Conservation (phyloP, 2,113 vertebrate genomes). For the Epinephelus moara region DNA sequence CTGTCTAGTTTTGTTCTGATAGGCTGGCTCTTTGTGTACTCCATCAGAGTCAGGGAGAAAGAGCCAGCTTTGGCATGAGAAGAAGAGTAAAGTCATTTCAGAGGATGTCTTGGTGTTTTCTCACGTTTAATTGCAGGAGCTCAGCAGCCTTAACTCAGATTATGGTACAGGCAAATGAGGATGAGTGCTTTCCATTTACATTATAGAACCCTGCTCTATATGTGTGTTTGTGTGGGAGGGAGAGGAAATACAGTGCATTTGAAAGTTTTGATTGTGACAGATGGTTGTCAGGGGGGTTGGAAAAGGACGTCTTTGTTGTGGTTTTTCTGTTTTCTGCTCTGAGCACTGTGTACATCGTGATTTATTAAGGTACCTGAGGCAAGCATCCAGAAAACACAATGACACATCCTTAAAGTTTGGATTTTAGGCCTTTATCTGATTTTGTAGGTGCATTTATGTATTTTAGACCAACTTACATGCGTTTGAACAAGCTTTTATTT, state of each 20-base stretch:
- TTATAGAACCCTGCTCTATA: slow-evolving; percentile 16
- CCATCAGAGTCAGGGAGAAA: slow-evolving; percentile 3
- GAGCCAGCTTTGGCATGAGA: neutral
- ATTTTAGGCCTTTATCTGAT: neutral
- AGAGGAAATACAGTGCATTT: neutral
- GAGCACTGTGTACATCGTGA: neutral
- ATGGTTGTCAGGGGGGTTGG: slow-evolving; percentile 6
- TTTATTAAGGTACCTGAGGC: neutral
- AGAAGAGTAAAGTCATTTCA: slow-evolving; percentile 28
- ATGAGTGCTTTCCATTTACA: slow-evolving; percentile 43
- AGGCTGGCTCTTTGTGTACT: slow-evolving; percentile 6
- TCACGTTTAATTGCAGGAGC: slow-evolving; percentile 47
- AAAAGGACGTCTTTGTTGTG: slow-evolving; percentile 13
- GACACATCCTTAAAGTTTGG: neutral
- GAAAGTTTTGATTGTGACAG: slow-evolving; percentile 3
- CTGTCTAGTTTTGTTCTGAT: slow-evolving; percentile 2
- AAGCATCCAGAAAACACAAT: neutral
- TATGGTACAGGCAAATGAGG: slow-evolving; percentile 28
- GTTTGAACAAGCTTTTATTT: neutral
- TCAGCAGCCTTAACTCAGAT: slow-evolving; percentile 52
- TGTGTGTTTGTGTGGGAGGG: slow-evolving; percentile 2
- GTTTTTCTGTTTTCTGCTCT: neutral
- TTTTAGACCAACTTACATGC: neutral
- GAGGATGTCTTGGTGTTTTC: slow-evolving; percentile 25
- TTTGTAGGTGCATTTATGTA: neutral